phyloP scores from a whole-genome alignment of 2,888 invertebrate genomes.

The Macrophya annulata region DNA sequence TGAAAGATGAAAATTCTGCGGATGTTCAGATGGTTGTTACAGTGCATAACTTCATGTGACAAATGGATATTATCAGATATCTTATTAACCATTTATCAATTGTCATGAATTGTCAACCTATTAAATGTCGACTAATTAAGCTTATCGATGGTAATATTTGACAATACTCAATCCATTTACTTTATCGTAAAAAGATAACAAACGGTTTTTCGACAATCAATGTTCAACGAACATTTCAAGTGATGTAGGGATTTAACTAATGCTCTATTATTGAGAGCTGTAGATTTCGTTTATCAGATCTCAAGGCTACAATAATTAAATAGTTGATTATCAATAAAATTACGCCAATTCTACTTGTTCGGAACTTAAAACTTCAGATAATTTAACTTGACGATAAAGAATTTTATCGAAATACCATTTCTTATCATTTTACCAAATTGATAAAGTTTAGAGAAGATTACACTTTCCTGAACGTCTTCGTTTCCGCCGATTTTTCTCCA shows the following conservation, averaged over 20 bases:
- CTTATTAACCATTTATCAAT: slow-evolving; percentile 14
- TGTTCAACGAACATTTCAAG: not conserved
- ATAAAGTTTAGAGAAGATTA: slow-evolving; percentile 72
- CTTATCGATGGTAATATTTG: not conserved
- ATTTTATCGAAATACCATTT: slow-evolving; percentile 35
- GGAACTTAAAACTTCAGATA: not conserved
- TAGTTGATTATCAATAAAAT: not conserved
- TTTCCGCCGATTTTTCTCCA: slow-evolving; percentile 85
- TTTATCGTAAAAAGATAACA: slow-evolving; percentile 36
- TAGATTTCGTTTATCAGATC: not conserved
- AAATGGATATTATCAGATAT: slow-evolving; percentile 16
- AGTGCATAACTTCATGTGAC: slow-evolving; percentile 7
- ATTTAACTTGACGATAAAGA: not conserved
- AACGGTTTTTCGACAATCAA: slow-evolving; percentile 18
- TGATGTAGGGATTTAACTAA: not conserved
- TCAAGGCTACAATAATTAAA: not conserved
- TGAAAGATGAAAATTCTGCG: slow-evolving; percentile 37
- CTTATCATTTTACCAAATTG: slow-evolving; percentile 46
- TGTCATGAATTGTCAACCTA: not conserved
- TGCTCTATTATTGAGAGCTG: not conserved
- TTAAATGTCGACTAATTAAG: not conserved
- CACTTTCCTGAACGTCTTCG: slow-evolving; percentile 81
- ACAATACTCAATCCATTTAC: not conserved
- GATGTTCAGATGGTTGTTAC: not conserved
- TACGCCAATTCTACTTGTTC: not conserved